Percentiles rank a stretch among this genome's conserved stretches.
These are phyloP conservation scores for Manis pentadactyla DNA, from an alignment of 2,797 vertebrate genomes.

Conservation along the genomic window DNA sequence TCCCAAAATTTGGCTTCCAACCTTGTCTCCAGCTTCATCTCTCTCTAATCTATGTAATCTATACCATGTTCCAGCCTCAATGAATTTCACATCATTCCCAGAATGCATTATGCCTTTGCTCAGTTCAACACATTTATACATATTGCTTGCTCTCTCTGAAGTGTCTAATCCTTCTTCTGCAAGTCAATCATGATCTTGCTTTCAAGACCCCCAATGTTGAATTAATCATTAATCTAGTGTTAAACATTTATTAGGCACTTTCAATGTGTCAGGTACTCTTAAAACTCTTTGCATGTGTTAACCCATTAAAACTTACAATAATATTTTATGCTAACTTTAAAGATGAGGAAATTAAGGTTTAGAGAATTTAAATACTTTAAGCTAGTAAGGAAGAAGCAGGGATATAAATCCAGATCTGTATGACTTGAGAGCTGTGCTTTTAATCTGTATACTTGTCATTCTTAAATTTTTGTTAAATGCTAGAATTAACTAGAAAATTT, in stretches of 20 bases:
- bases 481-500: conserved; percentile 21
- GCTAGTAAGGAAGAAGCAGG: conserved; percentile 14
- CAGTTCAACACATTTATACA: not conserved
- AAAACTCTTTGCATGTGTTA: conserved; percentile 10
- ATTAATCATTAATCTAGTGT: conserved; percentile 20
- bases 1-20: not conserved
- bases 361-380: conserved; percentile 12
- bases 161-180: not conserved
- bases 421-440: conserved; percentile 12
- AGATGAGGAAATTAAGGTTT: conserved; percentile 36
- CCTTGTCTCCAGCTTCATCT: not conserved
- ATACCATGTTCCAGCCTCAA: not conserved
- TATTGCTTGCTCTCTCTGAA: not conserved
- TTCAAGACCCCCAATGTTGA: conserved; percentile 22
- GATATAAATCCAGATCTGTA: not conserved
- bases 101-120: not conserved
- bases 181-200: not conserved
- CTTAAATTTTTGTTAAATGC: conserved; percentile 25
- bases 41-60: not conserved
- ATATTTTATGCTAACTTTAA: conserved; percentile 3
- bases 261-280: not conserved
- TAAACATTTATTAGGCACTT: conserved; percentile 38
- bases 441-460: not conserved
- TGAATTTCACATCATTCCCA: not conserved
- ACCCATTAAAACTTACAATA: not conserved